Evolutionary conservation across 2,888 invertebrate species (phyloP).

Genomic region (Parasteatoda lunata): DNA sequence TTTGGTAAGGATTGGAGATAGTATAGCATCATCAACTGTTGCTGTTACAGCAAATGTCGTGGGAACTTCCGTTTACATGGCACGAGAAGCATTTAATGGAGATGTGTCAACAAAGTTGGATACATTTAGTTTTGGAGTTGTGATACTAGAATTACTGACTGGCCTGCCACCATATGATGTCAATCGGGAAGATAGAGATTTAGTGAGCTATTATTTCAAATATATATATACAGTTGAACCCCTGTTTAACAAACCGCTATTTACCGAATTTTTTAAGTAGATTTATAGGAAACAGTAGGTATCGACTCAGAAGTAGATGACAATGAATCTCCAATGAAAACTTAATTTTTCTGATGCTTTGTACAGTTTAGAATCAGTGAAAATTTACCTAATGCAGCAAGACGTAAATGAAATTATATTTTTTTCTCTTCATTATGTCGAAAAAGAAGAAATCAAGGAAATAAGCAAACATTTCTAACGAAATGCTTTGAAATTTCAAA

Average conservation of each 20-base stretch:
- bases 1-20: slow-evolving; percentile 78
- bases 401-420: neutral
- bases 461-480: too few species aligned
- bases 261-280: neutral
- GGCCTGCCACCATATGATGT: slow-evolving; percentile 81
- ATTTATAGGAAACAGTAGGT: neutral
- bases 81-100: slow-evolving; percentile 82
- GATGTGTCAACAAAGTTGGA: slow-evolving; percentile 85
- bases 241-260: neutral
- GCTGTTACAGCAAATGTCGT: slow-evolving; percentile 77
- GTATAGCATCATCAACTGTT: slow-evolving; percentile 75
- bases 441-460: too few species aligned
- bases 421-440: neutral
- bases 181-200: slow-evolving; percentile 77
- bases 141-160: slow-evolving; percentile 83
- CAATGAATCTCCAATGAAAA: too few species aligned
- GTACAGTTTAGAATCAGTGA: too few species aligned
- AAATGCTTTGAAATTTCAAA: too few species aligned
- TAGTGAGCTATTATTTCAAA: slow-evolving; percentile 75
- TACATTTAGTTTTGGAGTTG: slow-evolving; percentile 85
- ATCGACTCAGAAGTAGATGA: neutral
- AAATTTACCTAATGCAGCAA: too few species aligned
- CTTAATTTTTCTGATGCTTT: too few species aligned
- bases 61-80: slow-evolving; percentile 85
- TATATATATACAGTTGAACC: neutral